A percentile compares a stretch with the other conserved stretches of the same genome.
Conservation (phyloP, 2,888 invertebrate species). For the Phlogophora meticulosa region DNA sequence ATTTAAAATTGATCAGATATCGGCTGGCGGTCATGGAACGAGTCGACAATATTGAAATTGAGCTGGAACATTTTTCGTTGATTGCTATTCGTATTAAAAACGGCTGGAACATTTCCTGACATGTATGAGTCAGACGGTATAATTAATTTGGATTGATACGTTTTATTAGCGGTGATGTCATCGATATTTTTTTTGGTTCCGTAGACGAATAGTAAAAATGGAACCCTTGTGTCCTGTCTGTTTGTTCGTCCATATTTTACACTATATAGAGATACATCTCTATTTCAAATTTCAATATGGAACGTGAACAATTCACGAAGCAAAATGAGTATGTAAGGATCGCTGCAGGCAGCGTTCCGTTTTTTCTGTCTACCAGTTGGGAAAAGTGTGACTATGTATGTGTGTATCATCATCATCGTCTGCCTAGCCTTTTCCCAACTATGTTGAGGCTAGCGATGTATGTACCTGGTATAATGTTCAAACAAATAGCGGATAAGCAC, state of each 20-base stretch:
- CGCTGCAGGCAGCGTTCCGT: too few relatives aligned
- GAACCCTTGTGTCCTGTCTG: too few relatives aligned
- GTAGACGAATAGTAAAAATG: background rate
- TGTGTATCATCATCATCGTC: too few relatives aligned
- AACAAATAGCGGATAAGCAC: conserved; percentile 6
- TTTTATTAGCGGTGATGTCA: conserved; percentile 14
- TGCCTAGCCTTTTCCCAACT: too few relatives aligned
- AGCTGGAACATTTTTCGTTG: conserved; percentile 42
- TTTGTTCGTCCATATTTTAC: too few relatives aligned
- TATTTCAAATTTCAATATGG: too few relatives aligned
- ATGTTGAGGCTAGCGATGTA: too few relatives aligned
- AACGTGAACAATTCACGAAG: too few relatives aligned
- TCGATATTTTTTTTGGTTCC: background rate
- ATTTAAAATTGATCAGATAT: conserved; percentile 47
- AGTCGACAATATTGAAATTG: conserved; percentile 50
- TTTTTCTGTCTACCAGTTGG: too few relatives aligned
- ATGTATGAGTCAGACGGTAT: conserved; percentile 11
- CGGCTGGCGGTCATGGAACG: conserved; percentile 9
- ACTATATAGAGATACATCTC: too few relatives aligned
- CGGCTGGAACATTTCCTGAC: conserved; percentile 25
- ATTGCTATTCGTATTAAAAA: conserved; percentile 40
- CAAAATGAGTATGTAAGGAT: too few relatives aligned
- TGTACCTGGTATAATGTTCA: background rate
- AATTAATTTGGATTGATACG: conserved; percentile 34
- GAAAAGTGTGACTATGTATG: too few relatives aligned